Conservation (phyloP, 2,888 invertebrate genomes). For the Invenusta paracnida region DNA sequence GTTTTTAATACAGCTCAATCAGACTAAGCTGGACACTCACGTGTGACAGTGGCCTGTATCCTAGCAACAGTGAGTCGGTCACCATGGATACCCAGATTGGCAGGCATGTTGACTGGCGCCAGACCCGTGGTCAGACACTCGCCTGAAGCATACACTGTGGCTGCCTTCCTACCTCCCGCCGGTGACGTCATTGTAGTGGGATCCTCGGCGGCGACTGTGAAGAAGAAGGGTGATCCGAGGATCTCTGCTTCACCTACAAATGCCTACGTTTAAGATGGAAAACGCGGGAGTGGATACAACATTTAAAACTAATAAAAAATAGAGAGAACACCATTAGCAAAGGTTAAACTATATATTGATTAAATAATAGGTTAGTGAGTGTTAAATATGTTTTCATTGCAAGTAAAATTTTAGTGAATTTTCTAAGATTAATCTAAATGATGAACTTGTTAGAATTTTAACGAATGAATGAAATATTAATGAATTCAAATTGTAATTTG, state of each 20-base stretch:
- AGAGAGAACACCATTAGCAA: no score
- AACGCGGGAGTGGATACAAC: no score
- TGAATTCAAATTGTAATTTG: no score
- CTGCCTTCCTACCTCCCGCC: not conserved
- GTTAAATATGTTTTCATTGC: no score
- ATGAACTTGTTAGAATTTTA: no score
- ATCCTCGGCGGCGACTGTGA: not conserved
- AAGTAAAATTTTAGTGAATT: no score
- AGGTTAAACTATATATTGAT: no score
- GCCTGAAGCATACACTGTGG: not conserved
- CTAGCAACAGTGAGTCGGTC: not conserved
- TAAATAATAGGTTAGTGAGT: no score
- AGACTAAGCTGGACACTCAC: not conserved
- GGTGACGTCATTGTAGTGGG: not conserved
- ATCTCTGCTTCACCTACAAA: not conserved
- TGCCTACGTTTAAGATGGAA: not conserved
- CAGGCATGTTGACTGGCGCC: constrained; percentile 42
- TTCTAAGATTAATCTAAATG: no score
- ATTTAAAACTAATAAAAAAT: no score
- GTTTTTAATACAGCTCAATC: no score
- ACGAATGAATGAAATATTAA: no score
- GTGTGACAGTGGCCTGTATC: not conserved
- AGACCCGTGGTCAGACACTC: not conserved
- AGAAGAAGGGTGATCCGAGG: not conserved
- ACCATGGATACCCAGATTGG: constrained; percentile 38